These are phyloP conservation scores for Kryphioiulus occultus DNA, from an alignment of 2,888 invertebrate genomes.

Conservation along the genomic window DNA sequence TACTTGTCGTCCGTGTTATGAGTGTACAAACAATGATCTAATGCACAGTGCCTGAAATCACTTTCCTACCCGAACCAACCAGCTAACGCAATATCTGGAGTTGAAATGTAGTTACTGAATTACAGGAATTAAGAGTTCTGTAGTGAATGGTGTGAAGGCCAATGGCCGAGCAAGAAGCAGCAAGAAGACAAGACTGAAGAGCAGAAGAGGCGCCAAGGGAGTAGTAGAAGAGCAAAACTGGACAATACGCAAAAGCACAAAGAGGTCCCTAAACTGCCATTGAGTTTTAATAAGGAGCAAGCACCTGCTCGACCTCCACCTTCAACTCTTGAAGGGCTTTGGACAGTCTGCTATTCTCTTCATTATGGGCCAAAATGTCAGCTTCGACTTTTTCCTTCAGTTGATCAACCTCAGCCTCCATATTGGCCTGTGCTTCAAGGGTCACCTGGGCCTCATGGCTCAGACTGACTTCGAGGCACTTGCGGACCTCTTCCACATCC, in stretches of 20 bases:
- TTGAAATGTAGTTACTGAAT: too few relatives aligned
- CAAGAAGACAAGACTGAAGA: not conserved
- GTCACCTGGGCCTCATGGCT: constrained; percentile 45
- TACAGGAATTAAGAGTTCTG: too few relatives aligned
- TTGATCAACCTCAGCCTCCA: constrained; percentile 47
- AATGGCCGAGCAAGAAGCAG: not conserved
- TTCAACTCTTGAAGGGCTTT: constrained; percentile 45
- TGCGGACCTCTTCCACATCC: constrained; percentile 49
- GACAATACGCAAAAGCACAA: not conserved
- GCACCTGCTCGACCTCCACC: constrained; percentile 49
- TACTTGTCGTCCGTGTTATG: too few relatives aligned
- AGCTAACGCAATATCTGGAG: too few relatives aligned
- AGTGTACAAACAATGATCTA: too few relatives aligned
- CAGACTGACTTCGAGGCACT: constrained; percentile 44
- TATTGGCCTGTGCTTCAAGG: constrained; percentile 45
- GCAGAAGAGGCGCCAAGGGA: not conserved
- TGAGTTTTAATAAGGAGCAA: not conserved
- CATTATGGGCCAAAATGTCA: constrained; percentile 45
- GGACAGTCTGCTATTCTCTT: constrained; percentile 42
- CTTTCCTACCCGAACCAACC: too few relatives aligned
- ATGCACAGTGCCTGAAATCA: too few relatives aligned
- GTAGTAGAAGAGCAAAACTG: constrained; percentile 4
- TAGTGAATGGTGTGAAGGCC: too few relatives aligned
- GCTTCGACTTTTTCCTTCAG: constrained; percentile 49
- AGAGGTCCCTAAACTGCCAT: constrained; percentile 11